Base-by-base conservation (phyloP, 2,113 vertebrate genomes). In the Solea solea region DNA sequence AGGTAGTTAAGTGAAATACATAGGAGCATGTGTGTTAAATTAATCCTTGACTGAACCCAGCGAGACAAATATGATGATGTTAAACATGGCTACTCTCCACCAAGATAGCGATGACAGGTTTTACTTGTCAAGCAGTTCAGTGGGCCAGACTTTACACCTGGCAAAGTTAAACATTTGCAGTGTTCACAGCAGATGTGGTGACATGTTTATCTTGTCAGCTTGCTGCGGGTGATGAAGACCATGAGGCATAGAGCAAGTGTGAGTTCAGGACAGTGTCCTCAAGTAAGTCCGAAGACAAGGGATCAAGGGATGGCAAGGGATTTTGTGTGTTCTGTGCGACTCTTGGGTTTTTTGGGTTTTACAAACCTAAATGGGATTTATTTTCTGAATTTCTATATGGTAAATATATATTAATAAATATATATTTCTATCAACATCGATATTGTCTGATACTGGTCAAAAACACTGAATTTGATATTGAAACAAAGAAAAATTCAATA, bases 141-240 rank as follows among this genome's bases (percentile, higher is more conserved):
- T 41, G 44, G 55, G 49, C 40, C 69, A 73, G 48, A 70, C 14
- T 3, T 82, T 58, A 55, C 51, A 51, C 53, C 56, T 13, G 63
- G 71, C 61, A 39, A 10, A 27, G 64, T 64, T 51, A 82, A 82
- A 78, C 72, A 70, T 81, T 25, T 83, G 72, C 56, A 44, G 0
- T n/a, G 39, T 65, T 70, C 60, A 74, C 5, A 21, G 46, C 74
- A 72, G 58, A 71, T 55, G 46, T 62, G 57, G 39, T 27, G 72
- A 70, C 64, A 42, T 82, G 72, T 86, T 85, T 84, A 69, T 78
- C 70, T 73, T 69, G 60, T 78, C 78, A 60, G 39, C 58, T 42
- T 28, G 21, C 50, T 76, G 61, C 42, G 78, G 60, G 69, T 72
- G 78, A 68, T 34, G 65, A 75, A 49, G 44, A 60, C 68, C 72